A percentile compares a stretch with the other conserved stretches of the same genome.
These are phyloP conservation scores for Pedetes capensis DNA, from an alignment of 2,113 vertebrate genomes.

Conservation along the genomic window DNA sequence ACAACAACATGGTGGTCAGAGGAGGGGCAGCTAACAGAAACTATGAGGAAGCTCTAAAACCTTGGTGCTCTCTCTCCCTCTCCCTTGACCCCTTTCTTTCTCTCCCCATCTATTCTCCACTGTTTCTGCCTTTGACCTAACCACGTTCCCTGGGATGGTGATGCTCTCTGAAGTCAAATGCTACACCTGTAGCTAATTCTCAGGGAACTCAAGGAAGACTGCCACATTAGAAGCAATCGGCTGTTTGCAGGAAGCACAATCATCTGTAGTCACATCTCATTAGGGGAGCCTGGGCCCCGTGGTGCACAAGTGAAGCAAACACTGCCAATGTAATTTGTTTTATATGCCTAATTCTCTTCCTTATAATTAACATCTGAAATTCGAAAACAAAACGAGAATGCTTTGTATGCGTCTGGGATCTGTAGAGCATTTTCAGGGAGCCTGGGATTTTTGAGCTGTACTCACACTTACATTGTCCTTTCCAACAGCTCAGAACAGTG, in stretches of 20 bases:
- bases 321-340: slow-evolving; percentile 77
- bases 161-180: slow-evolving; percentile 43
- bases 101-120: neutral
- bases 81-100: neutral
- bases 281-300: slow-evolving; percentile 69
- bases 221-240: slow-evolving; percentile 66
- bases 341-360: slow-evolving; percentile 77
- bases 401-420: slow-evolving; percentile 52
- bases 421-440: slow-evolving; percentile 40
- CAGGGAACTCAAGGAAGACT: slow-evolving; percentile 60
- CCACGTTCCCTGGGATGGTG: neutral
- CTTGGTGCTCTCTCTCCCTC: neutral
- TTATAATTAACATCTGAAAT: slow-evolving; percentile 79
- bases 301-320: slow-evolving; percentile 73
- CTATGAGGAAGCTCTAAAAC: neutral
- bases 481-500: neutral
- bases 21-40: neutral
- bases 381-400: slow-evolving; percentile 67
- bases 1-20: no score
- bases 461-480: slow-evolving; percentile 31
- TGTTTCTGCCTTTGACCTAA: slow-evolving; percentile 41
- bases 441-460: neutral
- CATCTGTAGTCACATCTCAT: slow-evolving; percentile 78
- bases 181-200: slow-evolving; percentile 74
- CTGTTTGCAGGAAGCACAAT: slow-evolving; percentile 72